Evolutionary conservation across 2,113 vertebrate genomes (phyloP).

Genomic region (Strigops habroptila): DNA sequence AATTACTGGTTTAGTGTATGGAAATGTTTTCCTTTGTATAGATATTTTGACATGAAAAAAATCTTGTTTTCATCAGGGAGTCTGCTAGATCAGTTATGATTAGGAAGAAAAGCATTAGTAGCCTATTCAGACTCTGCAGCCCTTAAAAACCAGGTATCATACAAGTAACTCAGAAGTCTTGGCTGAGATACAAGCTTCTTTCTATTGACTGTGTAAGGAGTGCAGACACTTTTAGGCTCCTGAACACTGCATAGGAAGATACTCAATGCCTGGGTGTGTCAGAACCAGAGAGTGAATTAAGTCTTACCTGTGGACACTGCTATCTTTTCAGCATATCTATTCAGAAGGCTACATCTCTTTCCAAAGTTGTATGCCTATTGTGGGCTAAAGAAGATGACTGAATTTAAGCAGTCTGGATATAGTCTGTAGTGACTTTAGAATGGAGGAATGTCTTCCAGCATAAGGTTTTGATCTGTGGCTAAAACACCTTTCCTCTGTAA

Average conservation of each 20-base stretch:
- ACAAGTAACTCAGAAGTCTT: background rate
- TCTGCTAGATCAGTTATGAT: background rate
- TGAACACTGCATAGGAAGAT: background rate
- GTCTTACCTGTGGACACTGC: background rate
- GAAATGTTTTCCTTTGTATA: background rate
- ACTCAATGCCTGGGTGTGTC: background rate
- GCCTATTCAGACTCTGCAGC: background rate
- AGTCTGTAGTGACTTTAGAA: background rate
- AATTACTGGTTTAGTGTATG: background rate
- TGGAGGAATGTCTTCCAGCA: background rate
- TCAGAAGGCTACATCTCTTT: background rate
- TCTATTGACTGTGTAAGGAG: background rate
- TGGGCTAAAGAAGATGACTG: background rate
- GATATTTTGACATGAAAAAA: slow-evolving; percentile 1
- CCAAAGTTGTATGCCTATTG: background rate
- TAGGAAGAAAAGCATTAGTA: background rate
- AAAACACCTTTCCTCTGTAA: slow-evolving; percentile 45
- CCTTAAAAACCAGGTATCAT: background rate
- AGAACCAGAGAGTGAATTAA: background rate
- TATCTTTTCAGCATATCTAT: background rate
- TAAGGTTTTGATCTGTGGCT: background rate
- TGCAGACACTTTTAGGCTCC: background rate
- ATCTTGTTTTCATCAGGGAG: background rate
- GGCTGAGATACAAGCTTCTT: background rate
- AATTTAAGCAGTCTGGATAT: background rate